Conservation (phyloP, 2,888 invertebrate species). For the Thera britannica region DNA sequence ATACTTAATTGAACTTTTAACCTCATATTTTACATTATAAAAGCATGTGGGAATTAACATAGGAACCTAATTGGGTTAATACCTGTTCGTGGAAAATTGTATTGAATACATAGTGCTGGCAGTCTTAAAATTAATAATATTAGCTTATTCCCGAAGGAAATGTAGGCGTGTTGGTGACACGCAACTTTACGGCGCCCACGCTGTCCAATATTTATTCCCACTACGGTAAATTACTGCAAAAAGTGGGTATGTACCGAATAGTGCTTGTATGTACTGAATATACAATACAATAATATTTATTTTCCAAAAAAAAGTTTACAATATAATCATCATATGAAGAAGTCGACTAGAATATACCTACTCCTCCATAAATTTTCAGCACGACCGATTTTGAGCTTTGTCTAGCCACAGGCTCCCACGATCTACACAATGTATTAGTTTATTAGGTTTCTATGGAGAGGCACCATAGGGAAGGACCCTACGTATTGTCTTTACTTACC, state of each 20-base stretch:
- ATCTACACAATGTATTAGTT: too few species aligned
- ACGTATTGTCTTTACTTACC: too few species aligned
- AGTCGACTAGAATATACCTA: too few species aligned
- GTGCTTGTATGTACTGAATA: not conserved
- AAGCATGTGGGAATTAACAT: conserved; percentile 41
- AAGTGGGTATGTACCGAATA: not conserved
- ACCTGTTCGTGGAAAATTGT: conserved; percentile 42
- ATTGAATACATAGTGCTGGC: conserved; percentile 39
- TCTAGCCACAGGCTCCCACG: too few species aligned
- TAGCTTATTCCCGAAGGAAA: conserved; percentile 46
- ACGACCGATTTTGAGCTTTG: too few species aligned
- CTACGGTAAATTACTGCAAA: not conserved
- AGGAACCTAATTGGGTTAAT: conserved; percentile 57
- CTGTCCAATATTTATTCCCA: not conserved
- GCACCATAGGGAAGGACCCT: too few species aligned
- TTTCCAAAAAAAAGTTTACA: too few species aligned
- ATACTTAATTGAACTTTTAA: not conserved
- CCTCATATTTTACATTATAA: not conserved
- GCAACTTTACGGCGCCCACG: conserved; percentile 33
- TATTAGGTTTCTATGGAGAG: too few species aligned
- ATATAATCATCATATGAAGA: too few species aligned
- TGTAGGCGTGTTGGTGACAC: conserved; percentile 41
- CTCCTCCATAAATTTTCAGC: too few species aligned
- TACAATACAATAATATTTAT: too few species aligned
- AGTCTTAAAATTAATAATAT: conserved; percentile 55